Base-by-base conservation (phyloP, 2,113 vertebrate genomes). In the Eira barbara region DNA sequence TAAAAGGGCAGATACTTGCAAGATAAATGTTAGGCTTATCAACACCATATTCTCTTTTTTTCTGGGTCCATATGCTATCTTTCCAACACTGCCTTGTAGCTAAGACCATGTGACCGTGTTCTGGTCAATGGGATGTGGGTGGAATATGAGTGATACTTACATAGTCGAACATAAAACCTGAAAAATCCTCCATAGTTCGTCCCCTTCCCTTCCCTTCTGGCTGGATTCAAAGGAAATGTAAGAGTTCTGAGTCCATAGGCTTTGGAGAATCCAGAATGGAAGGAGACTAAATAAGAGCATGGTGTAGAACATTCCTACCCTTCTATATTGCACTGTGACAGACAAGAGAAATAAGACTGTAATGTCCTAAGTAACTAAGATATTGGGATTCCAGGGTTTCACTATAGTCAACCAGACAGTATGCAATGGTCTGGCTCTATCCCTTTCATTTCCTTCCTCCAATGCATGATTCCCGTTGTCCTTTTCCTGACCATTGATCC, bases 401-500 rank as follows among this genome's bases (percentile, higher is more conserved):
- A 10, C 7, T 15, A 5, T 31, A 78, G 27, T 78, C 27, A 47
- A 31, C 45, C 7, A 47, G 42, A 74, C 13, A 5, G 14, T 29
- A 55, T 83, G 7, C 29, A 55, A 29, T 65, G 45, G 11, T 9
- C 34, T 25, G 6, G 0, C 29, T 23, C 27, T 14, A 13, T 7
- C 55, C 7, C 25, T 55, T 74, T 20, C 12, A 0, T 2, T n/a
- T 78, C 7, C 27, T 76, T 78, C 42, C 14, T 27, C 20, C 21
- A 27, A 31, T 11, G 21, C 10, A 12, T 67, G 65, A 7, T 57
- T 91, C 18, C 31, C 34, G 3, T 52, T 21, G 29, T 21, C 25
- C 13, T 57, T 34, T 21, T 47, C 10, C 27, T 55, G 39, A n/a
- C 20, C 11, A 34, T 13, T 1, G 3, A 25, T 8, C 1, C 1